Conservation (phyloP, 2,113 vertebrate genomes). For the Leptosomus discolor region DNA sequence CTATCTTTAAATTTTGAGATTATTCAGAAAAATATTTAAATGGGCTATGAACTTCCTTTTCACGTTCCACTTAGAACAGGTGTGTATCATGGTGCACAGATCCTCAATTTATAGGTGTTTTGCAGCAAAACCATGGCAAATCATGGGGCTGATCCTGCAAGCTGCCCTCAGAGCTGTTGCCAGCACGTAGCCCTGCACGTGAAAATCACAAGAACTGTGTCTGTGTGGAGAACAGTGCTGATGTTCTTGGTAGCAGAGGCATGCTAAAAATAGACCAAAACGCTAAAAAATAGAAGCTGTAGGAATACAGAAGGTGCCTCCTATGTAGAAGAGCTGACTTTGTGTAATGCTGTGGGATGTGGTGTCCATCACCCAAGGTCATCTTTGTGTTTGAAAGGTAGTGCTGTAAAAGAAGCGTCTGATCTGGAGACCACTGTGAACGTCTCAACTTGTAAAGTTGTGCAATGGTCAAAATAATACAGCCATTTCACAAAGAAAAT, state of each 20-base stretch:
- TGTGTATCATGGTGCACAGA: not conserved
- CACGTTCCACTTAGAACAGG: accelerated
- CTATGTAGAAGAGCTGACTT: not conserved
- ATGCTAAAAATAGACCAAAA: not conserved
- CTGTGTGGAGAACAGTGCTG: not conserved
- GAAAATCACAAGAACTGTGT: not conserved
- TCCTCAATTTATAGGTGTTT: not conserved
- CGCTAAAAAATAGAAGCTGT: not conserved
- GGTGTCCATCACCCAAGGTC: not conserved
- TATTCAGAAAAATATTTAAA: not conserved
- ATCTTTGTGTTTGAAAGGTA: accelerated
- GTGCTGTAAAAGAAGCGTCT: not conserved
- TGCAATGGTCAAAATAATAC: not conserved
- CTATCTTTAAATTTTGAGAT: not conserved
- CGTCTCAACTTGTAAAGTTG: not conserved
- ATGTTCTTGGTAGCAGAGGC: not conserved
- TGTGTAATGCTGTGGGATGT: not conserved
- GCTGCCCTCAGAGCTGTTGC: not conserved
- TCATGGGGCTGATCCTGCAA: not conserved
- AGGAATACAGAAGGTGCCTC: not conserved
- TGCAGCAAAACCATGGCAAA: not conserved
- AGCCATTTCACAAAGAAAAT: not conserved
- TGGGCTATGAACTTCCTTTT: not conserved
- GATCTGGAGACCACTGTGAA: not conserved
- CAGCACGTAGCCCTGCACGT: accelerated